These are phyloP conservation scores for Psophia crepitans DNA, from an alignment of 2,113 vertebrate genomes.

Conservation along the genomic window DNA sequence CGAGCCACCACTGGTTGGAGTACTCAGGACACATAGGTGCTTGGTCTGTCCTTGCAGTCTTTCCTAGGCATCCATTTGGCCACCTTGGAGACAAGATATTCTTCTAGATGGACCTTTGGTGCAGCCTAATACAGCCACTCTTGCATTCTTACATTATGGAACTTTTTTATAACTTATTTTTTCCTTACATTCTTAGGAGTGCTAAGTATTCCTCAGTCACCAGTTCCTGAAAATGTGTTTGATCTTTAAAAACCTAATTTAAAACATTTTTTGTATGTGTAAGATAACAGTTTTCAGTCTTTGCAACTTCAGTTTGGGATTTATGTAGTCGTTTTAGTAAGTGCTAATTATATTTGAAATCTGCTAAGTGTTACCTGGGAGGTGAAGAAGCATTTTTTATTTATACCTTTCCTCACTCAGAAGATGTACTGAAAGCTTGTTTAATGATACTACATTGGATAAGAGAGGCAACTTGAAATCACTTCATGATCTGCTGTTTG, in stretches of 20 bases:
- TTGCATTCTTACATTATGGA: background rate
- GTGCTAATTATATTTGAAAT: background rate
- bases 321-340: background rate
- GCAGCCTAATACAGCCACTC: background rate
- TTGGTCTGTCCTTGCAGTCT: background rate
- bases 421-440: background rate
- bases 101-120: background rate
- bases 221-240: background rate
- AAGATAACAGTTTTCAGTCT: background rate
- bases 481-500: background rate
- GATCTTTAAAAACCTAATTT: background rate
- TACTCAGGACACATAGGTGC: fast-evolving
- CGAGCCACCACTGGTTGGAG: background rate
- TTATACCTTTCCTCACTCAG: background rate
- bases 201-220: background rate
- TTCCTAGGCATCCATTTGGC: background rate
- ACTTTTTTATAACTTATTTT: background rate
- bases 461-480: background rate
- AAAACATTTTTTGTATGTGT: background rate
- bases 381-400: background rate
- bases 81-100: background rate
- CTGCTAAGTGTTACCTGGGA: background rate
- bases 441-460: background rate
- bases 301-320: background rate
- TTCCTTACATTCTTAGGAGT: background rate